Conservation (phyloP, 2,113 vertebrate genomes). For the Grammomys dolichurus region DNA sequence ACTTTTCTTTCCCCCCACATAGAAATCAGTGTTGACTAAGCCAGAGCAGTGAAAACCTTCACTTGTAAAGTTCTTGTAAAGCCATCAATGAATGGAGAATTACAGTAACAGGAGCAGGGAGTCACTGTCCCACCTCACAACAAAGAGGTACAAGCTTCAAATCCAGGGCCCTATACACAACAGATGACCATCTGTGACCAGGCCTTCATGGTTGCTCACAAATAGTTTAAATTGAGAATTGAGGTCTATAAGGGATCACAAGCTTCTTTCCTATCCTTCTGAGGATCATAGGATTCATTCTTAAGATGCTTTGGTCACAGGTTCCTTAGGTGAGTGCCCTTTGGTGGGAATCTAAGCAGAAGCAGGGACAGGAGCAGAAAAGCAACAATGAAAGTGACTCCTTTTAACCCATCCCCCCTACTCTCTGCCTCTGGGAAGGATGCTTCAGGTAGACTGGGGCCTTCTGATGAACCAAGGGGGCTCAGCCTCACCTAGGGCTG, state of each 20-base stretch:
- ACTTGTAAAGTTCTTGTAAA: slow-evolving; percentile 26
- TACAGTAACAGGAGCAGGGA: not conserved
- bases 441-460: not conserved
- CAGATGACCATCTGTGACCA: not conserved
- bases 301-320: not conserved
- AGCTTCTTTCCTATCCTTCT: not conserved
- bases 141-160: not conserved
- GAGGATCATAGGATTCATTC: not conserved
- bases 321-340: not conserved
- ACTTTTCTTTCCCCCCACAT: slow-evolving; percentile 31
- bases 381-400: not conserved
- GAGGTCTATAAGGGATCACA: not conserved
- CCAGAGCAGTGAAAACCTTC: not conserved
- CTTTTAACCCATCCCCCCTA: not conserved
- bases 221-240: not conserved
- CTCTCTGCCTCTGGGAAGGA: not conserved
- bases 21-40: slow-evolving; percentile 39
- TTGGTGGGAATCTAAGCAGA: not conserved
- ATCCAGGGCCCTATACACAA: not conserved
- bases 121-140: not conserved
- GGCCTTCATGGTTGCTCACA: not conserved
- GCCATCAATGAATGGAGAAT: not conserved
- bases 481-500: not conserved
- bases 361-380: not conserved
- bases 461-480: slow-evolving; percentile 3